Conservation (phyloP, 2,888 invertebrate species). For the Aspidapion aeneum region DNA sequence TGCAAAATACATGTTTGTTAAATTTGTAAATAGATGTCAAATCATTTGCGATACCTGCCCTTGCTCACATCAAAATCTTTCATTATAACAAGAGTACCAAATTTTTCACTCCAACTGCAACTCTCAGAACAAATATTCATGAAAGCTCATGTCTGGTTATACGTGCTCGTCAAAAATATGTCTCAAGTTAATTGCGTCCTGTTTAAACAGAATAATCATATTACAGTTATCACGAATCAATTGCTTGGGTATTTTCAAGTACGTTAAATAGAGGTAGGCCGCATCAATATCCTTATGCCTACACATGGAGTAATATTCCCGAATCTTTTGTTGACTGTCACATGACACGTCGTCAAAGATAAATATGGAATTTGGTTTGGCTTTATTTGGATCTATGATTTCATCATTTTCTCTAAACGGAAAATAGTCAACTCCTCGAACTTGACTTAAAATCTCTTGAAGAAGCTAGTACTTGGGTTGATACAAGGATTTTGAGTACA, state of each 20-base stretch:
- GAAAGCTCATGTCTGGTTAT: constrained; percentile 30
- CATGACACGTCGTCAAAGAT: constrained; percentile 23
- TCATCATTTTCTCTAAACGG: constrained; percentile 16
- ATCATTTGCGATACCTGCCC: not conserved
- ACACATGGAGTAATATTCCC: constrained; percentile 21
- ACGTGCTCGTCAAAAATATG: constrained; percentile 32
- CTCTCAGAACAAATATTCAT: constrained; percentile 33
- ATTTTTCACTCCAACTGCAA: constrained; percentile 38
- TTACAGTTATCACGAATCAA: constrained; percentile 42
- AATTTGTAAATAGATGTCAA: not conserved
- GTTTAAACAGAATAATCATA: constrained; percentile 39
- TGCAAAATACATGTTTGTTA: too few species aligned
- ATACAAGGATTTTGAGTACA: constrained; percentile 24
- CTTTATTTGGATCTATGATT: constrained; percentile 17
- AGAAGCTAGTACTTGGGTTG: constrained; percentile 25
- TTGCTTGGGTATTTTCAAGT: constrained; percentile 28
- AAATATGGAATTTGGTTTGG: constrained; percentile 20
- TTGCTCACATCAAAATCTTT: constrained; percentile 27
- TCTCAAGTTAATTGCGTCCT: constrained; percentile 39
- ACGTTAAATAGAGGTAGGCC: constrained; percentile 19
- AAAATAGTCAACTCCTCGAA: constrained; percentile 21
- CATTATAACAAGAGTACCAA: constrained; percentile 34
- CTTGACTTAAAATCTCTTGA: constrained; percentile 14
- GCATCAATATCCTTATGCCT: constrained; percentile 19
- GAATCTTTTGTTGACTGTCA: constrained; percentile 19